Percentiles rank a stretch among this genome's conserved stretches.
Evolutionary conservation across 1,140 invertebrate species (phyloP).

Genomic region (Marisa cornuarietis): DNA sequence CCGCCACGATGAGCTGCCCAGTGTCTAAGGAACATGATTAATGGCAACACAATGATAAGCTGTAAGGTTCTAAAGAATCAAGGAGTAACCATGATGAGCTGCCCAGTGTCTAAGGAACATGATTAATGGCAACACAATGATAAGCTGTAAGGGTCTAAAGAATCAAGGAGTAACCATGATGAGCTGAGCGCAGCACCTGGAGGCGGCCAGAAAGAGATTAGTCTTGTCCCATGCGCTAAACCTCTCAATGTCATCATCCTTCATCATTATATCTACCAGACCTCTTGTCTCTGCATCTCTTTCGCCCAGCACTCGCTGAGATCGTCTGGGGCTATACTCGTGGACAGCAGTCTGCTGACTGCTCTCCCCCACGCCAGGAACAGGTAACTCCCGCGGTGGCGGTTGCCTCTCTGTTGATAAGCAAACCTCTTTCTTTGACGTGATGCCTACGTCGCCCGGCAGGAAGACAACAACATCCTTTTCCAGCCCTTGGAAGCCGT

Average conservation of each 20-base stretch:
- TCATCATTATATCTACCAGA: not conserved
- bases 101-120: too few species aligned
- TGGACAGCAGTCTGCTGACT: too few species aligned
- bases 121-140: too few species aligned
- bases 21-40: too few species aligned
- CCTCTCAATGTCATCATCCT: not conserved
- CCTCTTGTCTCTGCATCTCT: not conserved
- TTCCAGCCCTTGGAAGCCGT: not conserved
- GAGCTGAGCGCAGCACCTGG: not conserved
- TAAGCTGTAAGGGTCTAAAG: too few species aligned
- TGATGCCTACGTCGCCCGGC: not conserved
- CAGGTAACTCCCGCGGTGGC: not conserved
- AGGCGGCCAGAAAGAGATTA: not conserved
- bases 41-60: too few species aligned
- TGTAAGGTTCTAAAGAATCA: too few species aligned
- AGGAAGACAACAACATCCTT: slow-evolving; percentile 6
- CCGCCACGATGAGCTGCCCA: too few species aligned
- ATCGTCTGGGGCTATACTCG: too few species aligned
- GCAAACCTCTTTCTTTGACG: not conserved
- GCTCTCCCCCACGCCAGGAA: not conserved
- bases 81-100: too few species aligned
- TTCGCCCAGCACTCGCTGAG: too few species aligned
- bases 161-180: not conserved
- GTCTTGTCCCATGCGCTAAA: not conserved
- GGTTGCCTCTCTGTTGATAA: too few species aligned